These are phyloP conservation scores for Drosophila meridionalis DNA, from an alignment of 2,888 invertebrate species.

Conservation along the genomic window DNA sequence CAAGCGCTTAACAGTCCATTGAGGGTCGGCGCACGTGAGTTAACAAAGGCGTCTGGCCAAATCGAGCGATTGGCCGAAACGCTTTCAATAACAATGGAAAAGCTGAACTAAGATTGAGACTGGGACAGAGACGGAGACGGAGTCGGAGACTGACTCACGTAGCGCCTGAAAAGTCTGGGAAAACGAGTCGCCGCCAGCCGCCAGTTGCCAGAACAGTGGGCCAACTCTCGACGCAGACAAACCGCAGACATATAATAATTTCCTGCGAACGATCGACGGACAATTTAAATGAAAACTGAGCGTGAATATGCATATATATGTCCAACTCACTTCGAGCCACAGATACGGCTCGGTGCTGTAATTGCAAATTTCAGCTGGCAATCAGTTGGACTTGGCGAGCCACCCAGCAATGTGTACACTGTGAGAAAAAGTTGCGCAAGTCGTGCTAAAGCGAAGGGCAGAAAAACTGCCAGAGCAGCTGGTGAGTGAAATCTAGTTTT, in stretches of 20 bases:
- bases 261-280: conserved; percentile 54
- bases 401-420: conserved; percentile 28
- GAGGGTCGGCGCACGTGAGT: conserved; percentile 49
- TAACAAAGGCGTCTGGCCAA: conserved; percentile 32
- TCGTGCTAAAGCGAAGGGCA: neutral
- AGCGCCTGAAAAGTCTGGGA: conserved; percentile 29
- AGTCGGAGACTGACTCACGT: conserved; percentile 29
- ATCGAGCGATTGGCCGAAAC: conserved; percentile 18
- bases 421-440: neutral
- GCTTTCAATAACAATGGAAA: conserved; percentile 39
- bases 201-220: conserved; percentile 25
- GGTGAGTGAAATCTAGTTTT: neutral
- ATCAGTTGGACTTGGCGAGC: conserved; percentile 25
- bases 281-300: conserved; percentile 60
- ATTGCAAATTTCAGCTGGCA: conserved; percentile 43
- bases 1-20: conserved; percentile 37
- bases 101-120: conserved; percentile 10
- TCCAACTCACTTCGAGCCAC: neutral
- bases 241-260: conserved; percentile 72
- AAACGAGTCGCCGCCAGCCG: conserved; percentile 36
- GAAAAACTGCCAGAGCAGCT: neutral
- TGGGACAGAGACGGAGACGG: no score
- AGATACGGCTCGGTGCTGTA: conserved; percentile 29
- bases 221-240: conserved; percentile 51
- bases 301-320: conserved; percentile 23